A percentile compares a stretch with the other conserved stretches of the same genome.
These are phyloP conservation scores for Hoplias malabaricus DNA, from an alignment of 2,113 vertebrate genomes.

Conservation along the genomic window DNA sequence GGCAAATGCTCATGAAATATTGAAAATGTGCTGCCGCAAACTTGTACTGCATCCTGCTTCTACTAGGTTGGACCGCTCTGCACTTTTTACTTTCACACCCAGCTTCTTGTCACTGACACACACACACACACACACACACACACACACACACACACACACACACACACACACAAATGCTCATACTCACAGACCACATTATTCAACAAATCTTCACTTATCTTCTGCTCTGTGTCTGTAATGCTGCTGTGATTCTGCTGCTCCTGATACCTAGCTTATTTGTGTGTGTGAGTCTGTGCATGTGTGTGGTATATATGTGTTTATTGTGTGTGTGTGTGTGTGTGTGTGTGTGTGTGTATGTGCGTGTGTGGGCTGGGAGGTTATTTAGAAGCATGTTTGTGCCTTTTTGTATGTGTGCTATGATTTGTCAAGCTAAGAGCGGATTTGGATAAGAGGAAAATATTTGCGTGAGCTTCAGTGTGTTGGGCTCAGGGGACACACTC, in stretches of 20 bases:
- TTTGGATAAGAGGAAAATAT: constrained; percentile 27
- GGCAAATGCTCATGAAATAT: constrained; percentile 75
- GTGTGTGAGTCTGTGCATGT: constrained; percentile 26
- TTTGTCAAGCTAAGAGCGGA: constrained; percentile 29
- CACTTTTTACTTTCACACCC: constrained; percentile 70
- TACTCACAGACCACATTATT: constrained; percentile 44
- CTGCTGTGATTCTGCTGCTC: constrained; percentile 47
- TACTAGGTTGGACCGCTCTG: constrained; percentile 53
- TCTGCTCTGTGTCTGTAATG: constrained; percentile 1
- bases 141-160: neutral
- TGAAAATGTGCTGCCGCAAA: constrained; percentile 42
- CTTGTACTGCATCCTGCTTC: constrained; percentile 47
- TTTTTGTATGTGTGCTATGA: neutral
- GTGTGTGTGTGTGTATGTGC: constrained; percentile 27
- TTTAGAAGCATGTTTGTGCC: constrained; percentile 7
- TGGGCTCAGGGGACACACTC: neutral
- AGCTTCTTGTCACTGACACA: constrained; percentile 50
- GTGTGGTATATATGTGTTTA: constrained; percentile 4
- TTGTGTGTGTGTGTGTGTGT: constrained; percentile 25
- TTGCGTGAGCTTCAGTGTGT: neutral
- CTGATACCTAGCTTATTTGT: constrained; percentile 10
- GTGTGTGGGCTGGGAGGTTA: neutral
- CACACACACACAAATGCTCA: constrained; percentile 20
- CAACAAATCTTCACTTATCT: constrained; percentile 17
- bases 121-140: constrained; percentile 22